These are phyloP conservation scores for Lithodes maja DNA, from an alignment of 2,888 invertebrate species.

Conservation along the genomic window DNA sequence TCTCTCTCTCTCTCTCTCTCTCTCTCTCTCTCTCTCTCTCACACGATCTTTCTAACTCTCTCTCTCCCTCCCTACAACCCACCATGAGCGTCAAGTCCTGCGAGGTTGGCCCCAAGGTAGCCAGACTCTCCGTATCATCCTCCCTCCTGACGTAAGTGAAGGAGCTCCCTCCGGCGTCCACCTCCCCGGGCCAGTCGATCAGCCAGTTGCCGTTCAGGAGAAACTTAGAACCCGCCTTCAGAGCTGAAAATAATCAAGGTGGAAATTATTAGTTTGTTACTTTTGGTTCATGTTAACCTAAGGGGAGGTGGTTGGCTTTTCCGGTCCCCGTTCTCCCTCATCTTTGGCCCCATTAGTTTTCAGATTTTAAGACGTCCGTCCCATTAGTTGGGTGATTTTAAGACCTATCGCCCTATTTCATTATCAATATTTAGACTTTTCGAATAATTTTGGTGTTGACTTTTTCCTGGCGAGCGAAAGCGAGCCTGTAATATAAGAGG, in stretches of 20 bases:
- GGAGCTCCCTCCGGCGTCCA: conserved; percentile 73
- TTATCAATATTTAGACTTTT: no score
- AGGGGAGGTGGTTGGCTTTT: no score
- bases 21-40: not conserved
- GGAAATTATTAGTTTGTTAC: no score
- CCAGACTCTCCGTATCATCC: conserved; percentile 74
- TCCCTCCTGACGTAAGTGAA: conserved; percentile 73
- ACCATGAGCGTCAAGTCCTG: conserved; percentile 74
- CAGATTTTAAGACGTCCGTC: no score
- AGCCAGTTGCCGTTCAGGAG: conserved; percentile 70
- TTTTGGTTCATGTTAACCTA: no score
- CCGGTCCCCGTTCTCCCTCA: no score
- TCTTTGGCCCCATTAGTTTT: no score
- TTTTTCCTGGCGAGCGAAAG: no score
- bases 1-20: not conserved
- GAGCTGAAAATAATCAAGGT: conserved; percentile 39
- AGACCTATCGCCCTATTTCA: no score
- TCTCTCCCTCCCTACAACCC: not conserved
- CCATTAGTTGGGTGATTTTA: no score
- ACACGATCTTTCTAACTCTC: not conserved
- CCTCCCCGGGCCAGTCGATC: conserved; percentile 69
- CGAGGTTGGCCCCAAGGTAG: conserved; percentile 73
- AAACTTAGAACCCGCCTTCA: conserved; percentile 60
- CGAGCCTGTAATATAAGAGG: no score
- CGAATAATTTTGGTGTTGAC: no score